A percentile compares a stretch with the other conserved stretches of the same genome.
These are phyloP conservation scores for Saimiri boliviensis DNA, from an alignment of 2,113 vertebrate genomes.

Conservation along the genomic window DNA sequence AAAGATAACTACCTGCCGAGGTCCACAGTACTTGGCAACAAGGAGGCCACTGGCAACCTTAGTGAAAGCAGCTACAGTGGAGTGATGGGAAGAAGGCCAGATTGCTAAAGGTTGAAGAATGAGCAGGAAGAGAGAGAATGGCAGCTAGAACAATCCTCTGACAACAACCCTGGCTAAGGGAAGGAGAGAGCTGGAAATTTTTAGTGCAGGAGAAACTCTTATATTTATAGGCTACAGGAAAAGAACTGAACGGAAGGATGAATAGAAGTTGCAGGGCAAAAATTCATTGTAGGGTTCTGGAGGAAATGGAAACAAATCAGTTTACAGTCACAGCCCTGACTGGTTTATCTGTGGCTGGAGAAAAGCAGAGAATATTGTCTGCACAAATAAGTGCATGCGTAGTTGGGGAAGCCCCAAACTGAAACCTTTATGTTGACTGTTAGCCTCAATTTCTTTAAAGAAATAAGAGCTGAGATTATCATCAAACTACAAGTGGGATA, in stretches of 20 bases:
- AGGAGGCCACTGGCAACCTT: neutral
- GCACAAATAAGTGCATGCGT: neutral
- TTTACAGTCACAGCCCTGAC: neutral
- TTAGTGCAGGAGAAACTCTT: neutral
- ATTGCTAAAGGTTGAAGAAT: neutral
- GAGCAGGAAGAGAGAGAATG: neutral
- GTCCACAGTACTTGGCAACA: neutral
- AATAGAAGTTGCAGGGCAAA: neutral
- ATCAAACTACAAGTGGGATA: neutral
- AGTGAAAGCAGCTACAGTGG: neutral
- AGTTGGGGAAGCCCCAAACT: neutral
- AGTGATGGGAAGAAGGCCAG: neutral
- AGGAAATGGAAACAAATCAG: neutral
- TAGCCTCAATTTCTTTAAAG: neutral
- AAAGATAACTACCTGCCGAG: neutral
- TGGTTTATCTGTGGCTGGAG: neutral
- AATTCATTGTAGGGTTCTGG: neutral
- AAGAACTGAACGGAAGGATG: neutral
- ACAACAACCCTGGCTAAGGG: neutral
- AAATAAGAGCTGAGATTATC: neutral
- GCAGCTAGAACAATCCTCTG: neutral
- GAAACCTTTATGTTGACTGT: neutral
- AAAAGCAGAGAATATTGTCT: neutral
- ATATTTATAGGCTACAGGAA: neutral
- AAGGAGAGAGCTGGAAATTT: neutral